These are phyloP conservation scores for Tychaedon coryphoeus DNA, from an alignment of 2,113 vertebrate species.

Conservation along the genomic window DNA sequence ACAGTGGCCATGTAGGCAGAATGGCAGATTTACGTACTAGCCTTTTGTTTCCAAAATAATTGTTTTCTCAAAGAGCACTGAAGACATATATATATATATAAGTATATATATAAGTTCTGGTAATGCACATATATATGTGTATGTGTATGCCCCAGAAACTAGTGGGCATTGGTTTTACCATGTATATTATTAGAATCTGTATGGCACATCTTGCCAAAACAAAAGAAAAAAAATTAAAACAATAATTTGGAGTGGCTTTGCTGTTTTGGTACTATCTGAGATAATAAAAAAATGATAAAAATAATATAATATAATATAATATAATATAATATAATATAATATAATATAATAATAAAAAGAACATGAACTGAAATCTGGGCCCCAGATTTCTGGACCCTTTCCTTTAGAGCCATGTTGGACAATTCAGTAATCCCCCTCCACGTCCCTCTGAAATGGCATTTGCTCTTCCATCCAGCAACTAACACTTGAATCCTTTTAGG, in stretches of 20 bases:
- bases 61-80: neutral
- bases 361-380: neutral
- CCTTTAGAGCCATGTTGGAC: neutral
- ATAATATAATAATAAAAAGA: neutral
- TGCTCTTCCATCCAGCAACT: neutral
- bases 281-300: neutral
- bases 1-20: neutral
- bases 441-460: neutral
- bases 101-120: neutral
- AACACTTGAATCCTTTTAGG: neutral
- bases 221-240: neutral
- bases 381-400: neutral
- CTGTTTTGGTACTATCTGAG: neutral
- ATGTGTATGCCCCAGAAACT: neutral
- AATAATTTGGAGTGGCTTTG: neutral
- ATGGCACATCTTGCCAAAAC: neutral
- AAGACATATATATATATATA: neutral
- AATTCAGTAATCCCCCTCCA: neutral
- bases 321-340: no score
- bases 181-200: neutral
- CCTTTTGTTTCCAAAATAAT: neutral
- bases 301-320: no score
- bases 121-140: neutral
- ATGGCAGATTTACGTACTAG: neutral
- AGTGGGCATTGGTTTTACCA: neutral